Conservation (phyloP, 2,113 vertebrate species). For the Oceanites oceanicus region DNA sequence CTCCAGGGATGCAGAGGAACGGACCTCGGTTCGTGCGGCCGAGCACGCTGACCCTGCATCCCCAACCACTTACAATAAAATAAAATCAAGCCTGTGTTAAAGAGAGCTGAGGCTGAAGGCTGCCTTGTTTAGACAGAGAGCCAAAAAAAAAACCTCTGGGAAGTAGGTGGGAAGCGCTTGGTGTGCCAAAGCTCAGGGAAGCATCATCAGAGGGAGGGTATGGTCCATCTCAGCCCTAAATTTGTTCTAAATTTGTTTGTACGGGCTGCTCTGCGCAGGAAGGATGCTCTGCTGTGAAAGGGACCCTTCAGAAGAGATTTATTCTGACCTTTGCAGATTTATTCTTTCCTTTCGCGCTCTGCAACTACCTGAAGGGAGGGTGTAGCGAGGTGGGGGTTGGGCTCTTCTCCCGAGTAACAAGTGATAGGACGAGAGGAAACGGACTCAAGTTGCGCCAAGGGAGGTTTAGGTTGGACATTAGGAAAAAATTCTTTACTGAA, state of each 20-base stretch:
- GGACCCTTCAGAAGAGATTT: not conserved
- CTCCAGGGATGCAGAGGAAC: not conserved
- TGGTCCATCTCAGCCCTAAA: not conserved
- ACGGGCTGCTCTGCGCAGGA: not conserved
- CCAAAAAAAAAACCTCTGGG: not conserved
- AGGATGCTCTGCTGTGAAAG: not conserved
- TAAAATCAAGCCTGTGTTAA: not conserved
- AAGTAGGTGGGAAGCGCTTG: not conserved
- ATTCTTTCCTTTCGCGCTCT: too few relatives aligned
- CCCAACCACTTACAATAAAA: rapidly evolving
- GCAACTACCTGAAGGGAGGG: too few relatives aligned
- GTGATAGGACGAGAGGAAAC: too few relatives aligned
- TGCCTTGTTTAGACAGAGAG: rapidly evolving
- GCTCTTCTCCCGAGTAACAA: too few relatives aligned
- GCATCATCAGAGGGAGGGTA: not conserved
- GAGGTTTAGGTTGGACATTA: too few relatives aligned
- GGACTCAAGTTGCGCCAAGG: too few relatives aligned
- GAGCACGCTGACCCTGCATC: not conserved
- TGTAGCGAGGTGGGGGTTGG: too few relatives aligned
- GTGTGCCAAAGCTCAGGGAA: not conserved
- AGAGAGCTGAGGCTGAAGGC: not conserved
- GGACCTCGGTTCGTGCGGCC: rapidly evolving
- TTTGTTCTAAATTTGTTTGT: not conserved
- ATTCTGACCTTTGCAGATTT: rapidly evolving
- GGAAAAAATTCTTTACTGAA: too few relatives aligned